These are phyloP conservation scores for Noctilio leporinus DNA, from an alignment of 2,113 vertebrate genomes.

Conservation along the genomic window DNA sequence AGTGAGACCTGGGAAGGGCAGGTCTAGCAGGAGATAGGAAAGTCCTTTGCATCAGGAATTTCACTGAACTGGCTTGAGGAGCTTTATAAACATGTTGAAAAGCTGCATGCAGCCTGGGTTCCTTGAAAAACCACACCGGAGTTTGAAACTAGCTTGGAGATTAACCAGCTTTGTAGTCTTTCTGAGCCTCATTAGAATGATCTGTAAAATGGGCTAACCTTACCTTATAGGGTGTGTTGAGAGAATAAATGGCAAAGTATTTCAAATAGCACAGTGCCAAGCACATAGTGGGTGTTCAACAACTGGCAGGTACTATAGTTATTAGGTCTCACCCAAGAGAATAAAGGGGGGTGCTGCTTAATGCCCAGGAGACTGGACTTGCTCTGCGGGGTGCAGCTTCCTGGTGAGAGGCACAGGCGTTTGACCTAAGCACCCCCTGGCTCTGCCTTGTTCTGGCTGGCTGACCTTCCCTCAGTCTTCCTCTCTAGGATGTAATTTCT, in stretches of 20 bases:
- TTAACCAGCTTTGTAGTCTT: neutral
- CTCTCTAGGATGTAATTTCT: neutral
- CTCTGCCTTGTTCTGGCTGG: neutral
- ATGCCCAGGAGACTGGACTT: neutral
- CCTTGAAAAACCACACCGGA: neutral
- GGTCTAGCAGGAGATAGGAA: neutral
- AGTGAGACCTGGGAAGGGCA: neutral
- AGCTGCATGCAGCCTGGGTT: neutral
- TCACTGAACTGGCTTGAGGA: neutral
- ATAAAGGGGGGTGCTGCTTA: neutral
- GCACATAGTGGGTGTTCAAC: neutral
- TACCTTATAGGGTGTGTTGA: neutral
- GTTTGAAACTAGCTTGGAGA: neutral
- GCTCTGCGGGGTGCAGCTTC: neutral
- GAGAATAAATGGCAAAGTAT: neutral
- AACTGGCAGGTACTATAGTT: neutral
- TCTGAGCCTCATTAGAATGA: neutral
- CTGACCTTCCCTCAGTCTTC: neutral
- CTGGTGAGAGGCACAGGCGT: neutral
- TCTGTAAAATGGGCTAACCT: neutral
- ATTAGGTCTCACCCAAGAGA: neutral
- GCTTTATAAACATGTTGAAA: neutral
- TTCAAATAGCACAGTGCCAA: neutral
- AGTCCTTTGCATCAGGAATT: neutral
- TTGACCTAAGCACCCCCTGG: neutral